Evolutionary conservation across 2,888 invertebrate genomes (phyloP), one percentile per base, ranked within the genome.

Genomic region (Patella pellucida): DNA sequence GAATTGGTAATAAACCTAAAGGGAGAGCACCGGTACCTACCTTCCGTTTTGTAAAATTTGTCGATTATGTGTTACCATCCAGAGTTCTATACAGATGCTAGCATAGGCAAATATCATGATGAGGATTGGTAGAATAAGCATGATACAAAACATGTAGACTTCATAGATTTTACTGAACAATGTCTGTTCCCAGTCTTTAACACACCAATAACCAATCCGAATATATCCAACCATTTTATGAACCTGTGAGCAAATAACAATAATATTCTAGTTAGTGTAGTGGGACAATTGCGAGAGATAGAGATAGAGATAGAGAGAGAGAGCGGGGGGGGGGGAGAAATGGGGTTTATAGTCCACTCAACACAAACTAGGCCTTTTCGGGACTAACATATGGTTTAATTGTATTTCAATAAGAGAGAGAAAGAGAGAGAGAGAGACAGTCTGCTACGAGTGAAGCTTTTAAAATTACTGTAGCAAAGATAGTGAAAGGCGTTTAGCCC

Each of bases 21-120:
- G 31, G 41, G 41, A 9, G 41, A 9, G 4, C 41, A 41, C 62
- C 9, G 16, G 27, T 19, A 78, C 78, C 70, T 74, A 79, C 79
- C 73, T 72, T 16, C 78, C 79, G 31, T 69, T 72, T 52, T 77
- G 67, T 78, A 79, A 76, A 41, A 68, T 74, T n/a, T 74, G 52
- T 31, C 77, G 52, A 31, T 71, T 31, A 23, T 54, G 72, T 12
- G 78, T 81, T 73, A 84, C 80, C 68, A 75, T 77, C 77, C 80
- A 78, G 56, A 82, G 31, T 88, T 94, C 94, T 90, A 92, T 92
- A 86, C 93, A 93, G 84, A 94, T 94, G 76, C 93, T 92, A 15
- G 92, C 91, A 87, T 94, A 94, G 72, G 94, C 93, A 77, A 93
- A 92, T 1, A 92, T 92, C 94, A 94, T 94, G 72, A 94, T 93